phyloP scores from a whole-genome alignment of 2,797 vertebrate species.

The Prunella strophiata region DNA sequence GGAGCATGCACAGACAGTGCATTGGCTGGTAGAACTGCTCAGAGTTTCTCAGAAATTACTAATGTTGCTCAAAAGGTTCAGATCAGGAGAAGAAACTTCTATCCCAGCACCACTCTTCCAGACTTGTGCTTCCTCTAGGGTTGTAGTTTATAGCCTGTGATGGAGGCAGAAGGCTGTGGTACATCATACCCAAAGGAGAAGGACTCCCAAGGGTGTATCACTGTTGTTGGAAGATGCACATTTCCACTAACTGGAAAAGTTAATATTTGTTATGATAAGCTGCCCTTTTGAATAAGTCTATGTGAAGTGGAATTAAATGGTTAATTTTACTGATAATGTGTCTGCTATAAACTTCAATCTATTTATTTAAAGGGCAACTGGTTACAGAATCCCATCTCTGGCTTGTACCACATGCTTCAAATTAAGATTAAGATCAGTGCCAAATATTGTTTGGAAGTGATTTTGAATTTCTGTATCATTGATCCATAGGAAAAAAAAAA shows the following conservation, averaged over 20 bases:
- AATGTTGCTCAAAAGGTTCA: neutral
- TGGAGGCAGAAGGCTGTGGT: neutral
- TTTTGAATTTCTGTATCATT: neutral
- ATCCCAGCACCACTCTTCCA: neutral
- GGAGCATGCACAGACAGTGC: neutral
- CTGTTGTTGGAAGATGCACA: neutral
- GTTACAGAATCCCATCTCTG: conserved; percentile 5
- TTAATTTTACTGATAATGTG: neutral
- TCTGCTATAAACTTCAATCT: conserved; percentile 1
- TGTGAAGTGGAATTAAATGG: neutral
- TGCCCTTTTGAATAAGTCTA: neutral
- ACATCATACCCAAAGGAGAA: neutral
- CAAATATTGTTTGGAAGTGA: conserved; percentile 22
- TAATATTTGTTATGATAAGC: neutral
- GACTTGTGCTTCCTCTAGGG: neutral
- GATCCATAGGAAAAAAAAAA: neutral
- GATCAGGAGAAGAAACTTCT: neutral
- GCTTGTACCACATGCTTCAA: conserved; percentile 14
- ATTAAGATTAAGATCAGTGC: conserved; percentile 24
- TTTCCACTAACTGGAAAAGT: neutral
- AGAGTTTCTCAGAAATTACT: neutral
- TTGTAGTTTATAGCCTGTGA: neutral
- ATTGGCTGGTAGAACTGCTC: neutral
- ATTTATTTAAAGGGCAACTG: conserved; percentile 19
- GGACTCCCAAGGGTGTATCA: neutral